Conservation (phyloP, 2,888 invertebrate genomes). For the Apodemia arnacis region DNA sequence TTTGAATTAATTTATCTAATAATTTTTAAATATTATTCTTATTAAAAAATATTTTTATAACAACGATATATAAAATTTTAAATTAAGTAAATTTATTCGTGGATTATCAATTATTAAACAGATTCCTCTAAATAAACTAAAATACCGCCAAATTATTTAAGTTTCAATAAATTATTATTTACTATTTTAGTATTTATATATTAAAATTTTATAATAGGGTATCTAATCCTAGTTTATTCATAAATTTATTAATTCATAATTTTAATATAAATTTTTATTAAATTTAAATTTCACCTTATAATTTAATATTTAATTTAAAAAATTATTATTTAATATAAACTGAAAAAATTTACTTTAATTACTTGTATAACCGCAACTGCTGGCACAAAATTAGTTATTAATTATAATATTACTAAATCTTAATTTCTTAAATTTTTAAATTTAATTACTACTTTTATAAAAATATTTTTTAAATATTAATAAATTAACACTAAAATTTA, state of each 20-base stretch:
- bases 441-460: conserved; percentile 88
- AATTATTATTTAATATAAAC: conserved; percentile 86
- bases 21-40: conserved; percentile 91
- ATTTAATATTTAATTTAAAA: conserved; percentile 90
- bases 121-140: conserved; percentile 97
- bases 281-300: conserved; percentile 95
- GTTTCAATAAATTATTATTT: conserved; percentile 95
- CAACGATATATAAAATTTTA: conserved; percentile 92
- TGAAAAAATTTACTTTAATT: conserved; percentile 93
- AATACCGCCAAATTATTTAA: conserved; percentile 97
- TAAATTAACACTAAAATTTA: conserved; percentile 92
- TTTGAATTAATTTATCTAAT: conserved; percentile 94
- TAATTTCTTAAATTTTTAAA: conserved; percentile 94
- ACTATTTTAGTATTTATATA: conserved; percentile 92
- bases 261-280: conserved; percentile 89
- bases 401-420: conserved; percentile 94
- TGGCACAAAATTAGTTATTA: conserved; percentile 96
- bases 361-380: conserved; percentile 97
- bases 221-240: conserved; percentile 96
- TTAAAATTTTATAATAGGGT: conserved; percentile 96
- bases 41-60: conserved; percentile 91
- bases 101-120: conserved; percentile 97
- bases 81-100: conserved; percentile 93
- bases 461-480: conserved; percentile 91
- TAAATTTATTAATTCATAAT: conserved; percentile 91